Evolutionary conservation across 1,140 invertebrate genomes (phyloP).

Genomic region (Saxidomus purpurata): DNA sequence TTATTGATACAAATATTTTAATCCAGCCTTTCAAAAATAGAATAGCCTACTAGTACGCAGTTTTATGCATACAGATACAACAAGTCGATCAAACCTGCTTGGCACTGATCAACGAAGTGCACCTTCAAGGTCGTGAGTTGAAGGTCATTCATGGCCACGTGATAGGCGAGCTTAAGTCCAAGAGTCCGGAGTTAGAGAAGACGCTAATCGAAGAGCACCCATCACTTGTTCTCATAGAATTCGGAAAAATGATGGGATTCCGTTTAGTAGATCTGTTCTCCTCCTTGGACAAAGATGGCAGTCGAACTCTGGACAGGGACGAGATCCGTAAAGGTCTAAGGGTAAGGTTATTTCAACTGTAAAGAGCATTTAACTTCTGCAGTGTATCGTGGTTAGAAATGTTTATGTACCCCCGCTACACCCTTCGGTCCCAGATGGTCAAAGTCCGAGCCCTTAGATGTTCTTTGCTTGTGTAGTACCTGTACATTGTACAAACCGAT

Average conservation of each 20-base stretch:
- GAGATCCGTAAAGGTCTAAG: slow-evolving; percentile 78
- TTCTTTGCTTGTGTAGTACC: no score
- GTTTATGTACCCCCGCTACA: no score
- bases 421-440: no score
- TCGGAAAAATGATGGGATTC: slow-evolving; percentile 76
- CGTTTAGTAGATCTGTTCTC: slow-evolving; percentile 78
- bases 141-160: slow-evolving; percentile 69
- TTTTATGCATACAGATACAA: no score
- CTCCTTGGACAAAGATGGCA: slow-evolving; percentile 78
- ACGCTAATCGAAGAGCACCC: slow-evolving; percentile 71
- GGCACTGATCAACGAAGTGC: slow-evolving; percentile 51
- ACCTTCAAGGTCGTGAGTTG: slow-evolving; percentile 54
- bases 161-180: slow-evolving; percentile 43
- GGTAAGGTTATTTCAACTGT: slow-evolving; percentile 63
- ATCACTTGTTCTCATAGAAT: slow-evolving; percentile 77
- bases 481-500: no score
- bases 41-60: no score
- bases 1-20: no score
- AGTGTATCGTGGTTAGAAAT: no score
- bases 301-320: slow-evolving; percentile 73
- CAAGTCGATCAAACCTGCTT: slow-evolving; percentile 65
- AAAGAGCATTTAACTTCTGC: no score
- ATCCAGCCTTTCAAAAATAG: no score
- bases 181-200: slow-evolving; percentile 64
- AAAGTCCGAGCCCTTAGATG: no score